These are phyloP conservation scores for Xenus cinereus DNA, from an alignment of 2,113 vertebrate genomes.

Conservation along the genomic window DNA sequence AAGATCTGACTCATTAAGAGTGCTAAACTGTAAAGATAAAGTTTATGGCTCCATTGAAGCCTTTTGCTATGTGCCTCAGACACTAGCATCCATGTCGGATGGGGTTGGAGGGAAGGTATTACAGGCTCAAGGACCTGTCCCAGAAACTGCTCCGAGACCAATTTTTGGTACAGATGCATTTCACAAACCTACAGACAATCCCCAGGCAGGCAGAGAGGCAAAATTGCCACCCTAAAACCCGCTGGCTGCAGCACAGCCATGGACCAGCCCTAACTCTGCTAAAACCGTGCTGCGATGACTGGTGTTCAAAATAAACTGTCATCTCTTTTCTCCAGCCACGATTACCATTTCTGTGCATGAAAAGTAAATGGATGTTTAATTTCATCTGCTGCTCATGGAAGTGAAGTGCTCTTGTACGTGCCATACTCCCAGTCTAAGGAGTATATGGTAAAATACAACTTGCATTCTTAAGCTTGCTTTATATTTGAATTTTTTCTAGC, in stretches of 20 bases:
- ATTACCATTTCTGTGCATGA: conserved; percentile 5
- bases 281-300: background rate
- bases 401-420: background rate
- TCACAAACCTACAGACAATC: background rate
- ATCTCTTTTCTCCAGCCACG: conserved; percentile 1
- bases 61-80: background rate
- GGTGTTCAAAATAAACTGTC: conserved; percentile 31
- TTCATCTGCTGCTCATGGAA: conserved; percentile 4
- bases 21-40: background rate
- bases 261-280: background rate
- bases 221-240: background rate
- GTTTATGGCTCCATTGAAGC: background rate
- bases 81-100: background rate
- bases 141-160: background rate
- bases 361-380: conserved; percentile 37
- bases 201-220: background rate
- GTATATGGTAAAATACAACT: background rate
- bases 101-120: background rate
- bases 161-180: background rate
- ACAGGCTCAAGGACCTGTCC: background rate
- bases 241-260: background rate
- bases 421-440: background rate
- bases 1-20: background rate
- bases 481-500: conserved; percentile 4
- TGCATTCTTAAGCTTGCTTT: background rate